A percentile compares a stretch with the other conserved stretches of the same genome.
These are phyloP conservation scores for Aphelinus certus DNA, from an alignment of 1,140 invertebrate species.

Conservation along the genomic window DNA sequence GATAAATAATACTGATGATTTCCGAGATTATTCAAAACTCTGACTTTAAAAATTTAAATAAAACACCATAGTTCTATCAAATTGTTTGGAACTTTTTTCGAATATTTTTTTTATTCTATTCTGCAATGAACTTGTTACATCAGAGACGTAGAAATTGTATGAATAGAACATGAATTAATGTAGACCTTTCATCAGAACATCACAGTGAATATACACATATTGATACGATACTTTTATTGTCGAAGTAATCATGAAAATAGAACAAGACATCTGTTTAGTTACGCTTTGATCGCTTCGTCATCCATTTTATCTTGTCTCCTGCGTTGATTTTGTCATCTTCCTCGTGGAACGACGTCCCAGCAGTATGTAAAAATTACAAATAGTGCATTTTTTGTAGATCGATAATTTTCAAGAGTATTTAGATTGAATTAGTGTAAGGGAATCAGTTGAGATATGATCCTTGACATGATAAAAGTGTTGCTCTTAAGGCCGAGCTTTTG, in stretches of 20 bases:
- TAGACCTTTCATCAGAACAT: too few species aligned
- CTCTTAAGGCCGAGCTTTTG: not conserved
- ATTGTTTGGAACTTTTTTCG: too few species aligned
- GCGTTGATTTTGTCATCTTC: not conserved
- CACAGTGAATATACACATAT: too few species aligned
- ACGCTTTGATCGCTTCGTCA: constrained; percentile 12
- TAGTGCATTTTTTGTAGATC: constrained; percentile 1
- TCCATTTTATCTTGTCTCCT: constrained; percentile 27
- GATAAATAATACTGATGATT: too few species aligned
- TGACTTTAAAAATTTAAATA: too few species aligned
- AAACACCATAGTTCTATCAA: too few species aligned
- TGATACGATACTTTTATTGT: not conserved
- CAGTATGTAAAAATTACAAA: constrained; percentile 3
- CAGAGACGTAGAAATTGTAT: too few species aligned
- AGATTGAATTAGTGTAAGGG: not conserved
- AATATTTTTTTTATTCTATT: too few species aligned
- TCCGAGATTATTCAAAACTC: too few species aligned
- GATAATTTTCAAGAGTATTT: not conserved
- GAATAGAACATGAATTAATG: too few species aligned
- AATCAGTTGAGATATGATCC: not conserved
- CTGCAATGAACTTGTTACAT: too few species aligned
- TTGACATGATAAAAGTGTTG: not conserved
- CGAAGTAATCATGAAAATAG: constrained; percentile 4
- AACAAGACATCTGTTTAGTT: constrained; percentile 19
- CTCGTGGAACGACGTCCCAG: not conserved